Evolutionary conservation across 1,140 invertebrate genomes (phyloP).

Genomic region (Camponotus pennsylvanicus): DNA sequence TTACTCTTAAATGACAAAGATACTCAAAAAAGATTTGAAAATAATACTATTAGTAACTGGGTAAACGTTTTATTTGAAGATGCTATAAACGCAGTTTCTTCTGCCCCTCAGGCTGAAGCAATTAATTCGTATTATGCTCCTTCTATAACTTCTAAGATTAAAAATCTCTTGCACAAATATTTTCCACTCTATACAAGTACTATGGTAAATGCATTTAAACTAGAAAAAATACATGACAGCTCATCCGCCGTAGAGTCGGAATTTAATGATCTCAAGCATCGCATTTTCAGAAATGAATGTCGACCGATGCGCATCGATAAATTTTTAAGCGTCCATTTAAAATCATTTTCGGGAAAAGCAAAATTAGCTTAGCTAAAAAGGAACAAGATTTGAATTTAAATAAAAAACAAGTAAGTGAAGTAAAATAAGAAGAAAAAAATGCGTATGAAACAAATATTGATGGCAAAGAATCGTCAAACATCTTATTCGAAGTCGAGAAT

Average conservation of each 20-base stretch:
- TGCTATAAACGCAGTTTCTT: neutral
- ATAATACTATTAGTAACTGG: neutral
- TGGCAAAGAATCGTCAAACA: too few species aligned
- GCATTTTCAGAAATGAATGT: neutral
- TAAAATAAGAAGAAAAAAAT: neutral
- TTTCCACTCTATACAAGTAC: neutral
- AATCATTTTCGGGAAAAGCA: neutral
- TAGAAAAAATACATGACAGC: neutral
- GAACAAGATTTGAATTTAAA: neutral
- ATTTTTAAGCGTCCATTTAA: neutral
- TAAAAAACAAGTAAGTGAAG: neutral
- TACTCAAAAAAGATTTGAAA: neutral
- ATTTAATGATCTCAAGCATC: neutral
- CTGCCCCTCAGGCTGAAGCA: neutral
- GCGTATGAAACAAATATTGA: neutral
- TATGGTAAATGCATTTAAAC: neutral
- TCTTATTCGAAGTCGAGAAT: too few species aligned
- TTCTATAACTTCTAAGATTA: neutral
- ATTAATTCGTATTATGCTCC: neutral
- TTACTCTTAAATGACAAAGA: neutral
- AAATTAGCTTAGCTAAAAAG: conserved; percentile 1
- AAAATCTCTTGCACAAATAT: neutral
- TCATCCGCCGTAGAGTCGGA: neutral
- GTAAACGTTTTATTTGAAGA: neutral
- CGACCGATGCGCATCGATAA: neutral